These are phyloP conservation scores for Limnephilus rhombicus DNA, from an alignment of 2,888 invertebrate species.

Conservation along the genomic window DNA sequence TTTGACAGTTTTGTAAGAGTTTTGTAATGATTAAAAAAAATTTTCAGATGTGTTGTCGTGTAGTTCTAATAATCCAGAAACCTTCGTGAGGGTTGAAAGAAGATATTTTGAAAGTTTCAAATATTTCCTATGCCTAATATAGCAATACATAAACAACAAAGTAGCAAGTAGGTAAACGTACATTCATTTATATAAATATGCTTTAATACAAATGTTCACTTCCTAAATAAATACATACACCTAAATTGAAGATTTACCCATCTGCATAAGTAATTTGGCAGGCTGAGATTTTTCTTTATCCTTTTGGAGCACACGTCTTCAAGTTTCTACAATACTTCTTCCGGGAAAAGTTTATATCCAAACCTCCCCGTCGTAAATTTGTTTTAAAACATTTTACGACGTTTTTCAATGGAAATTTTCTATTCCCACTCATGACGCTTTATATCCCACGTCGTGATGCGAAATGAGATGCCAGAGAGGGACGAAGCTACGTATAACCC, in stretches of 20 bases:
- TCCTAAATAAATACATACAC: background rate
- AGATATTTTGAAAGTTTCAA: too few species aligned
- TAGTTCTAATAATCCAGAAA: too few species aligned
- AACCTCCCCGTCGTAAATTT: conserved; percentile 6
- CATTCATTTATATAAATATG: too few species aligned
- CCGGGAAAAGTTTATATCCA: background rate
- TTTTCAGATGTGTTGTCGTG: too few species aligned
- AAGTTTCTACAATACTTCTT: background rate
- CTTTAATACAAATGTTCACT: background rate
- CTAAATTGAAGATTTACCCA: background rate
- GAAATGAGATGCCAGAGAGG: conserved; percentile 44
- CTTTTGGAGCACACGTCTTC: background rate
- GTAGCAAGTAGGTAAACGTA: too few species aligned
- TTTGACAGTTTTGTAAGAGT: too few species aligned
- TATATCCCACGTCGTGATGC: conserved; percentile 51
- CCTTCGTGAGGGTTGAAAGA: too few species aligned
- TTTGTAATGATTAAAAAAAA: too few species aligned
- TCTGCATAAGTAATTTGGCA: background rate
- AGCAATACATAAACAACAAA: too few species aligned
- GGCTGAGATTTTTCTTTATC: background rate
- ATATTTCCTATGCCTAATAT: too few species aligned
- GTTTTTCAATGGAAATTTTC: conserved; percentile 56
- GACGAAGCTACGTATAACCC: conserved; percentile 7
- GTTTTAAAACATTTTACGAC: conserved; percentile 29
- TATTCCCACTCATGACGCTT: conserved; percentile 52